These are phyloP conservation scores for Drosophila hydei DNA, from an alignment of 1,140 invertebrate genomes.

Conservation along the genomic window DNA sequence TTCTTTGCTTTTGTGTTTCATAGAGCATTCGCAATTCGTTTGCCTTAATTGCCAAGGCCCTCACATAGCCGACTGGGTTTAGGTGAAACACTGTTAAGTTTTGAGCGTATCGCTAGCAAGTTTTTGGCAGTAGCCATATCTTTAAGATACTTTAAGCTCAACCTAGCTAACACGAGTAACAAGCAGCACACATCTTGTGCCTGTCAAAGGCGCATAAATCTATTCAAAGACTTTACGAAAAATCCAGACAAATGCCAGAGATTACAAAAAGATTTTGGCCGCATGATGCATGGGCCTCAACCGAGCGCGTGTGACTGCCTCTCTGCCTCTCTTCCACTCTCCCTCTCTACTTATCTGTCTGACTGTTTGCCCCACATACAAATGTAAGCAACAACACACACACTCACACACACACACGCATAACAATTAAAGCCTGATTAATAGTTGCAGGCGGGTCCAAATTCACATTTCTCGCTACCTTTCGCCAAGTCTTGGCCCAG, in stretches of 20 bases:
- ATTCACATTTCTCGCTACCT: conserved; percentile 69
- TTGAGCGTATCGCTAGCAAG: conserved; percentile 6
- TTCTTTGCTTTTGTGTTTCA: background rate
- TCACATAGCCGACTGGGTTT: background rate
- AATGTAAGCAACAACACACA: conserved; percentile 58
- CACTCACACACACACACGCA: conserved; percentile 49
- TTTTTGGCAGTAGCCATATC: conserved; percentile 52
- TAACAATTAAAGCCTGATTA: conserved; percentile 83
- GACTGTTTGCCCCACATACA: conserved; percentile 54
- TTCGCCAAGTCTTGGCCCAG: conserved; percentile 63
- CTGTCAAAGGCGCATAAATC: conserved; percentile 80
- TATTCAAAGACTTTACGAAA: conserved; percentile 81
- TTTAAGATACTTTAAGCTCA: conserved; percentile 75
- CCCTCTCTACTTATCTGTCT: conserved; percentile 21
- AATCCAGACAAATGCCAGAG: conserved; percentile 82
- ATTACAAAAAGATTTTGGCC: conserved; percentile 82
- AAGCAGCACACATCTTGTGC: conserved; percentile 75
- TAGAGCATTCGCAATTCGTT: background rate
- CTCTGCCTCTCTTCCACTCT: background rate
- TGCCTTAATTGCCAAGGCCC: background rate
- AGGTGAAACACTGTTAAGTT: conserved; percentile 6
- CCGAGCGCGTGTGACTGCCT: conserved; percentile 32
- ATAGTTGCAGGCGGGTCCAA: conserved; percentile 67
- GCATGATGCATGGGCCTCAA: conserved; percentile 73
- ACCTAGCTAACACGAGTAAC: conserved; percentile 27